Percentiles rank a stretch among this genome's conserved stretches.
Evolutionary conservation across 1,140 invertebrate genomes (phyloP).

Genomic region (Tyrophagus putrescentiae): DNA sequence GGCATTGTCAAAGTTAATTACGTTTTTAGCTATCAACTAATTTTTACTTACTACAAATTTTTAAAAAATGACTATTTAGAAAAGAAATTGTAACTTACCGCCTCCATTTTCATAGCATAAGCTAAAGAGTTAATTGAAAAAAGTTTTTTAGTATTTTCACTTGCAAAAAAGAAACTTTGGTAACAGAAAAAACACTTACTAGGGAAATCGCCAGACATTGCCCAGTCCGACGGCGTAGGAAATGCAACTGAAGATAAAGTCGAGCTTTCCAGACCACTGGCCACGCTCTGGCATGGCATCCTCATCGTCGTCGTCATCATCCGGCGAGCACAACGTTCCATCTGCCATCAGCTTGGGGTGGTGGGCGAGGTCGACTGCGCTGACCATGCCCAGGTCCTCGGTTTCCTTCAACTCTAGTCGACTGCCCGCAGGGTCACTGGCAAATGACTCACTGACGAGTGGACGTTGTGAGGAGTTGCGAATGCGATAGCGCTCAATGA

Average conservation of each 20-base stretch:
- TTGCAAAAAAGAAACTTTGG: too few species aligned
- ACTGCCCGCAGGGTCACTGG: neutral
- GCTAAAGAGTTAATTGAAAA: slow-evolving; percentile 11
- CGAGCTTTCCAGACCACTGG: slow-evolving; percentile 67
- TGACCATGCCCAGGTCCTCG: too few species aligned
- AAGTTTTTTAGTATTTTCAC: too few species aligned
- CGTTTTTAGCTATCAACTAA: too few species aligned
- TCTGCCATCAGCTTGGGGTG: too few species aligned
- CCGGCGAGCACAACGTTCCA: neutral
- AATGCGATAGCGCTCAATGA: slow-evolving; percentile 1
- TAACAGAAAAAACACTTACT: slow-evolving; percentile 23
- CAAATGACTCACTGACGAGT: neutral
- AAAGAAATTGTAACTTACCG: slow-evolving; percentile 27
- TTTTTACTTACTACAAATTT: too few species aligned
- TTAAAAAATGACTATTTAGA: neutral
- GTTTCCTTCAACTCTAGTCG: too few species aligned
- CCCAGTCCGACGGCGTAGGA: slow-evolving; percentile 80
- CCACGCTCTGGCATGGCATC: slow-evolving; percentile 43
- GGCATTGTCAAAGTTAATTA: too few species aligned
- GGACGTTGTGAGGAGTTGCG: neutral
- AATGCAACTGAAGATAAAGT: slow-evolving; percentile 75
- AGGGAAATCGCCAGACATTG: slow-evolving; percentile 60
- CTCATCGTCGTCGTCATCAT: slow-evolving; percentile 27
- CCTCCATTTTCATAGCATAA: slow-evolving; percentile 39
- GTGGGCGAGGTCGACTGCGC: too few species aligned